These are phyloP conservation scores for Nomada fucata DNA, from an alignment of 2,888 invertebrate genomes.

Conservation along the genomic window DNA sequence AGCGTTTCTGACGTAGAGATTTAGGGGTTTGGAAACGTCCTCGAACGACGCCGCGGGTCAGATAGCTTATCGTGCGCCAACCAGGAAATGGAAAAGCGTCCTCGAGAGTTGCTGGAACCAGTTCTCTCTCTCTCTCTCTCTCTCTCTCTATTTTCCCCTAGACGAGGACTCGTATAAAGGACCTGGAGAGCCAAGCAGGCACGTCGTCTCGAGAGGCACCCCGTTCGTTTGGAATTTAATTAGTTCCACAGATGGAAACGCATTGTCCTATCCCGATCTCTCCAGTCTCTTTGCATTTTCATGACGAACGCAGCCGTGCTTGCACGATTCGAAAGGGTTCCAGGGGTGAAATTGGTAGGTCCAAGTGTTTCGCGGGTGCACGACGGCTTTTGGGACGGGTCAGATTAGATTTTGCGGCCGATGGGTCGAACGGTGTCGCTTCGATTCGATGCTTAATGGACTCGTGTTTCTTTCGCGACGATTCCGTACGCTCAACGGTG, in stretches of 20 bases:
- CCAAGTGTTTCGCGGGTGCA: neutral
- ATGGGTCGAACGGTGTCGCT: neutral
- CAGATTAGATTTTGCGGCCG: too few relatives aligned
- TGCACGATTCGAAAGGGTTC: neutral
- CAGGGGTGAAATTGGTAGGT: neutral
- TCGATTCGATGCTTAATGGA: neutral
- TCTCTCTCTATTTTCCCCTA: neutral
- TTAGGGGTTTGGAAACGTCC: constrained; percentile 28
- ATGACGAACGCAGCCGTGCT: constrained; percentile 38
- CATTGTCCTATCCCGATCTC: constrained; percentile 61
- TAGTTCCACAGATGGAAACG: constrained; percentile 42
- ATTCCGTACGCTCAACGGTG: neutral
- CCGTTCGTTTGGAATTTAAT: constrained; percentile 59
- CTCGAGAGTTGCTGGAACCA: constrained; percentile 21
- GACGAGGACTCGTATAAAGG: neutral
- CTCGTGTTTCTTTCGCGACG: neutral
- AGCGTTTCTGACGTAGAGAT: constrained; percentile 21
- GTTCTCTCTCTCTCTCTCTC: too few relatives aligned
- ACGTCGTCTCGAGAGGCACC: constrained; percentile 31
- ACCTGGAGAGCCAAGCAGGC: neutral
- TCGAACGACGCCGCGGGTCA: constrained; percentile 26
- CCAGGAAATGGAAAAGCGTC: constrained; percentile 48
- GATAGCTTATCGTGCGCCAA: constrained; percentile 38
- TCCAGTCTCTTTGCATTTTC: constrained; percentile 61
- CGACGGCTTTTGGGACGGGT: neutral